Evolutionary conservation across 2,888 invertebrate species (phyloP), one percentile per base, ranked within the genome.

Genomic region (Onthophagus sagittarius): DNA sequence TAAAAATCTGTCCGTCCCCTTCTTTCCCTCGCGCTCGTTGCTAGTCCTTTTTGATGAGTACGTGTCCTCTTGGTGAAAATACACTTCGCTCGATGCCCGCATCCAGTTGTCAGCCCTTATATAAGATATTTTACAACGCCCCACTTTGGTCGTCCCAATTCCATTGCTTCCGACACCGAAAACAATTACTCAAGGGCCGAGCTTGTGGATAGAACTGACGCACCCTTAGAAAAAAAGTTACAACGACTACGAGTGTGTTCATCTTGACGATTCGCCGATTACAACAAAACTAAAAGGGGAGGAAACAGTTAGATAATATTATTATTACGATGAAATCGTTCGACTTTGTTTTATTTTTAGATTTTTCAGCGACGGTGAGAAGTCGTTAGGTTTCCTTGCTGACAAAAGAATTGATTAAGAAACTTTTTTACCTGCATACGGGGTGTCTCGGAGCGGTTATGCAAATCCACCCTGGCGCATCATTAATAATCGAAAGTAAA

Each of bases 1-100:
- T 83, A 83, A 79, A 83, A 82, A 81, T 81, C 79, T 77, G 82
- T 83, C 67, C 23, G 9, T 9, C 67, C 67, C 6, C 23, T 32
- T n/a, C 31, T n/a, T 23, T 9, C 67, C 23, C 15, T 15, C 7
- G 15, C 9, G 9, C 14, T 64, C 64, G 64, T 23, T 23, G 23
- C 23, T 23, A 23, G 23, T 23, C 23, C 23, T 23, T 23, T 23
- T 23, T 23, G 23, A 23, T 23, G 39, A 53, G 39, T 53, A 53
- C 39, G 39, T 53, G 39, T 53, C 39, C 39, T 53, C 39, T 53
- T 11, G 39, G 39, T 53, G 39, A 53, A 53, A 53, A 53, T 53
- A 53, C 67, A 67, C 67, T 32, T 67, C 67, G 23, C 31, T n/a
- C 9, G 14, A 63, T 67, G 67, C 67, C 67, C 67, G 67, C 67